Evolutionary conservation across 2,888 invertebrate species (phyloP), one percentile per base, ranked within the genome.

Genomic region (Caenorhabditis macrosperma): DNA sequence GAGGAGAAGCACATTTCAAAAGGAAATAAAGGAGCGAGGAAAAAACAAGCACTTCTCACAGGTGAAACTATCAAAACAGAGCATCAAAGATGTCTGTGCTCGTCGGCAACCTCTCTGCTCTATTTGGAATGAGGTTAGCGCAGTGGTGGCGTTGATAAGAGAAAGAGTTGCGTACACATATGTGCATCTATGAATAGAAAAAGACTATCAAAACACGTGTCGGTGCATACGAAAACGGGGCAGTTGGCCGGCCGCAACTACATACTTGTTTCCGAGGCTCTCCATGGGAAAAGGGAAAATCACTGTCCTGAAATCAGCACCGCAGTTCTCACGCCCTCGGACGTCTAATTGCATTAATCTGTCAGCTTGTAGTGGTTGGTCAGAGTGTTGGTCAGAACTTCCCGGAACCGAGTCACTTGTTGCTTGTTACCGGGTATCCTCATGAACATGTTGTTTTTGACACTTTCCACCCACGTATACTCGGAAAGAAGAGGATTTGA

Each of bases 111-210:
- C n/a, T n/a, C 33, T 38, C 38, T 38, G 12, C 48, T 12, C 7
- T 1, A 10, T 22, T 17, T 10, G 10, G 12, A 26, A 4, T 2
- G 26, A 52, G 52, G 52, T 52, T 52, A 52, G n/a, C 1, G 46
- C 20, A 20, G 17, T n/a, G 28, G 54, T 12, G 48, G 22, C 7
- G 48, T 28, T 54, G 54, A 54, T 54, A 30, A 54, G 28, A 48
- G 48, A 48, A 54, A 54, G 54, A 33, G 59, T 54, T 71, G 71
- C 54, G 71, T 71, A 61, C 44, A 60, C 63, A 54, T 44, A 52
- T 71, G 61, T 60, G 41, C 41, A 57, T 72, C 72, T 72, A 72
- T 72, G 55, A 72, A 72, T 72, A 72, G 63, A 72, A 59, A 59
- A 48, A 33, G 50, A 68, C 33, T 61, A 38, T 60, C 71, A 71